phyloP scores from a whole-genome alignment of 2,888 invertebrate genomes.

The Neocrepidodera transversa region DNA sequence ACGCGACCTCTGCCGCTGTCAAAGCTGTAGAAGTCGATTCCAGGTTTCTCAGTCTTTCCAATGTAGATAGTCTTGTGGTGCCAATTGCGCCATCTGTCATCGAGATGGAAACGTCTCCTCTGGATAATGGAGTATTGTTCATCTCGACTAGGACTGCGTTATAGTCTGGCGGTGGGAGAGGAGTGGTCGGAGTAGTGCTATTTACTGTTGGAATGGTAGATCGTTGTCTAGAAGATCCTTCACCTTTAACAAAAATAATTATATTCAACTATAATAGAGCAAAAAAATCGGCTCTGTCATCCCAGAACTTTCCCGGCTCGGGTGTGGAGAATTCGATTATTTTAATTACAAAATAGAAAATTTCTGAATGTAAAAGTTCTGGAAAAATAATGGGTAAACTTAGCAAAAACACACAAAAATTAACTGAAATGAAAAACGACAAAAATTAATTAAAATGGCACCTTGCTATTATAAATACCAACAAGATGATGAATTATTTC shows the following conservation, averaged over 20 bases:
- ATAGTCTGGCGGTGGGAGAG: conserved; percentile 69
- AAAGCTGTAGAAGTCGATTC: conserved; percentile 56
- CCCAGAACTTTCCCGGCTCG: no score
- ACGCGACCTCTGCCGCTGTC: conserved; percentile 67
- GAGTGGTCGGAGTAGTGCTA: conserved; percentile 20
- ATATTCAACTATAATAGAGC: no score
- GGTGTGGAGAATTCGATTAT: no score
- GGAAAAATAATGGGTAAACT: no score
- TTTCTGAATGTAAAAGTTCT: no score
- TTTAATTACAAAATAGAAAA: no score
- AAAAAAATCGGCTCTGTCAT: no score
- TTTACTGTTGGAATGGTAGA: conserved; percentile 28
- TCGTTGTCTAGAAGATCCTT: conserved; percentile 36
- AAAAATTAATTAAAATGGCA: no score
- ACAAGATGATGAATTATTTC: no score
- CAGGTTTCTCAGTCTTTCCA: conserved; percentile 50
- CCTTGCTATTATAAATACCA: no score
- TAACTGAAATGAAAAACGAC: no score
- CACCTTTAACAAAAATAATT: conserved; percentile 1
- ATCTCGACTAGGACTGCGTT: conserved; percentile 69
- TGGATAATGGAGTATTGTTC: conserved; percentile 58
- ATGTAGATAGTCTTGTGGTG: conserved; percentile 45
- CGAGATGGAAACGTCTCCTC: conserved; percentile 38
- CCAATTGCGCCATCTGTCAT: conserved; percentile 37
- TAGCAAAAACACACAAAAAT: no score